These are phyloP conservation scores for Sinella curviseta DNA, from an alignment of 1,140 invertebrate genomes.

Conservation along the genomic window DNA sequence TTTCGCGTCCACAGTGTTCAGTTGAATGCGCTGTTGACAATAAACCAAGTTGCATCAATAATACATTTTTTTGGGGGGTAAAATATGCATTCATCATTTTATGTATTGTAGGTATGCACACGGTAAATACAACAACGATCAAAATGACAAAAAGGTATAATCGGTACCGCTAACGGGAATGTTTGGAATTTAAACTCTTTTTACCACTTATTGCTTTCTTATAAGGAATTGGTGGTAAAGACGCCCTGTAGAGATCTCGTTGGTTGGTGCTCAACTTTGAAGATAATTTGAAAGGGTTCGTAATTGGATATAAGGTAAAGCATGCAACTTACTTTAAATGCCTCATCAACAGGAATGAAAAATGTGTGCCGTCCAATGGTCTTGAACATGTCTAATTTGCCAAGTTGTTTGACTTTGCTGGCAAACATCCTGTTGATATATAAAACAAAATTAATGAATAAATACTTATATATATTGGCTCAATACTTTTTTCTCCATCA, in stretches of 20 bases:
- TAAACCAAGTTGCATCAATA: slow-evolving; percentile 44
- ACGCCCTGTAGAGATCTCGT: no score
- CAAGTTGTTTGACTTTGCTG: slow-evolving; percentile 67
- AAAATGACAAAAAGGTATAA: no score
- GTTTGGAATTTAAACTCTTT: background rate
- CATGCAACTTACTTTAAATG: slow-evolving; percentile 73
- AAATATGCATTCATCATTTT: no score
- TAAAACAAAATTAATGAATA: background rate
- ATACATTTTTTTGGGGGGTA: no score
- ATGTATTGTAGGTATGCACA: no score
- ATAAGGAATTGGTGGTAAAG: no score
- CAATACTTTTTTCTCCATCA: background rate
- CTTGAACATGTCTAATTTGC: slow-evolving; percentile 73
- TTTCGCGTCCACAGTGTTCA: slow-evolving; percentile 73
- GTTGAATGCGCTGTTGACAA: slow-evolving; percentile 63
- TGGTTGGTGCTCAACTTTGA: no score
- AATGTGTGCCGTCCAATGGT: slow-evolving; percentile 78
- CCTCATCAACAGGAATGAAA: slow-evolving; percentile 86
- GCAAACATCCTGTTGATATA: slow-evolving; percentile 66
- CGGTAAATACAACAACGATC: no score
- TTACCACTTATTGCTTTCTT: no score
- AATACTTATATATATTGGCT: background rate
- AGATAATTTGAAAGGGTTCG: no score
- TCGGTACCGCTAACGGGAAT: background rate
- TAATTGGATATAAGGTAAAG: background rate